Base-by-base conservation (phyloP, 2,113 vertebrate species). In the Dicrurus megarhynchus region DNA sequence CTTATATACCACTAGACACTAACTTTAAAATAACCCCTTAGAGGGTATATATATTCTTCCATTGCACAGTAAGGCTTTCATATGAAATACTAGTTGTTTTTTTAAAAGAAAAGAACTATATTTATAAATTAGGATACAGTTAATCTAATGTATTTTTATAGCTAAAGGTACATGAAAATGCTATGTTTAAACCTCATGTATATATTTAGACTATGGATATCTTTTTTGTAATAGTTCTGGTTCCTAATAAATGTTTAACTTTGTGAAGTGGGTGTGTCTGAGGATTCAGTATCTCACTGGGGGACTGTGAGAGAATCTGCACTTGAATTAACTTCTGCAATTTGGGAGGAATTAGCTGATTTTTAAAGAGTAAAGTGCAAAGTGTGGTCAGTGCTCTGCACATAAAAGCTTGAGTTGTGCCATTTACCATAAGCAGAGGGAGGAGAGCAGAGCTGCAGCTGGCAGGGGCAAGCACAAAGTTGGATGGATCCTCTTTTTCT, bases 71-170 rank as follows among this genome's bases (percentile, higher is more conserved):
- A 97, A 96, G 93, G 92, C 94, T 97, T 97, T 96, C 96, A 89
- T 97, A 98, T 96, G 95, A 98, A 59, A 98, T 95, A 95, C 97
- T 96, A 97, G 97, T 61, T 94, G 84, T 52, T 77, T 74, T 84
- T 95, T 32, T 12, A 24, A 81, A 73, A 93, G 94, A 87, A 89
- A 92, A 95, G 28, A 93, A 85, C 81, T 96, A 97, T 98, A 98
- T 98, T 98, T 98, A 98, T 98, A 96, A 97, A 98, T 95, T 97
- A 97, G 96, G 97, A 96, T 96, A 80, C 96, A 97, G 95, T 97
- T 98, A 98, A 98, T 98, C 97, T 96, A 97, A 97, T 96, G 97
- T 98, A 98, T 98, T 98, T 98, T 98, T 98, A 97, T 98, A 98
- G 97, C 93, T 97, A 94, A 98, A 96, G 97, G 97, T 98, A 98